Conservation (phyloP, 2,888 invertebrate species). For the Helleia helle region DNA sequence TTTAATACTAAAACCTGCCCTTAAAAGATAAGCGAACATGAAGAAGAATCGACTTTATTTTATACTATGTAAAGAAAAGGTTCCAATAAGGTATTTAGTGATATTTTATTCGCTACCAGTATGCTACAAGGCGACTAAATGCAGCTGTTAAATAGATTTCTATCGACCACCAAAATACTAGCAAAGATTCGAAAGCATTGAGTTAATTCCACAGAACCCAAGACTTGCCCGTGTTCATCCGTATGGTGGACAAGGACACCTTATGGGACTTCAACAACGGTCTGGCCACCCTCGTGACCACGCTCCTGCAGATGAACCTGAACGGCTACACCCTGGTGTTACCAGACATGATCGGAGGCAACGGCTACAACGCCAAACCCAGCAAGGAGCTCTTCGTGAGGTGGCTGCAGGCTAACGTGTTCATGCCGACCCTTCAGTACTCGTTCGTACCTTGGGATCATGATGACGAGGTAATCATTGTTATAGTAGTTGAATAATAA, state of each 20-base stretch:
- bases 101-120: no score
- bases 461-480: slow-evolving; percentile 71
- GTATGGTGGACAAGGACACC: slow-evolving; percentile 87
- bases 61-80: no score
- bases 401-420: slow-evolving; percentile 85
- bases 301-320: slow-evolving; percentile 76
- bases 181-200: not conserved
- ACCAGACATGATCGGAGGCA: slow-evolving; percentile 87
- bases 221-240: slow-evolving; percentile 79
- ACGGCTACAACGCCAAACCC: slow-evolving; percentile 72
- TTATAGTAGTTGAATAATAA: no score
- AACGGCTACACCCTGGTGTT: slow-evolving; percentile 82
- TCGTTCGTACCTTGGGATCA: slow-evolving; percentile 88
- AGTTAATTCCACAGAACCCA: slow-evolving; percentile 69
- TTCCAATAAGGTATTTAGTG: no score
- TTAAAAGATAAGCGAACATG: no score
- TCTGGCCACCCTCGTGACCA: slow-evolving; percentile 80
- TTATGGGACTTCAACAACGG: slow-evolving; percentile 81
- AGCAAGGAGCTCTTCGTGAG: slow-evolving; percentile 80
- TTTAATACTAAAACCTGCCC: no score
- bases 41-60: no score
- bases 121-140: no score
- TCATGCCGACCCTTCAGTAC: slow-evolving; percentile 87
- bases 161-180: no score
- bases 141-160: no score